Percentiles rank a stretch among this genome's conserved stretches.
Conservation (phyloP, 1,140 invertebrate species). For the Drosophila miranda region DNA sequence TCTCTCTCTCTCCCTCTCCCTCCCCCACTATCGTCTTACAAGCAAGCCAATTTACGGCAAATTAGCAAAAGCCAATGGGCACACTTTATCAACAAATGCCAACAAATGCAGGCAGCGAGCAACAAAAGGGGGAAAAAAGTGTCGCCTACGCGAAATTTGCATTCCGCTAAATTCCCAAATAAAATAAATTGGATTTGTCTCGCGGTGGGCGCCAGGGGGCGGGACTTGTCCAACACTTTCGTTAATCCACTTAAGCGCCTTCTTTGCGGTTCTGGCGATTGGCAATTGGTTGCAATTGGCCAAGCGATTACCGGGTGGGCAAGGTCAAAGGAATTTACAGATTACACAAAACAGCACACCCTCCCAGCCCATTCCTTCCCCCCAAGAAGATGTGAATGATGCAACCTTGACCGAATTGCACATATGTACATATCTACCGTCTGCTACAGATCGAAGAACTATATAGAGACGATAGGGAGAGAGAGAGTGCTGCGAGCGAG, state of each 20-base stretch:
- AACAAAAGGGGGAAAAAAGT: constrained; percentile 15
- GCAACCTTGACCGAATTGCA: constrained; percentile 13
- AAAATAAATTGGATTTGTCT: constrained; percentile 73
- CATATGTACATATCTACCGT: too few relatives aligned
- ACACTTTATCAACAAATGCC: constrained; percentile 61
- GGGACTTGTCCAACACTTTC: constrained; percentile 57
- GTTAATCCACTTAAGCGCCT: constrained; percentile 67
- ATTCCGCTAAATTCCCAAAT: constrained; percentile 52
- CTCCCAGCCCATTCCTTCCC: neutral
- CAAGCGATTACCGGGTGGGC: constrained; percentile 26
- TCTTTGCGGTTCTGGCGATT: constrained; percentile 30
- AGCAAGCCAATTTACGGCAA: constrained; percentile 69
- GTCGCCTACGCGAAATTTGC: constrained; percentile 45
- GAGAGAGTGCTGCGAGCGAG: too few relatives aligned
- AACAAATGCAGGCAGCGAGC: neutral
- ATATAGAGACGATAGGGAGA: too few relatives aligned
- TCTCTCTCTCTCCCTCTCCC: constrained; percentile 7
- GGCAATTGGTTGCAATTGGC: constrained; percentile 35
- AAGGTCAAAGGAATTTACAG: constrained; percentile 29
- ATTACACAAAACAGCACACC: neutral
- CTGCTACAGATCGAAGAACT: too few relatives aligned
- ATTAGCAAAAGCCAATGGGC: constrained; percentile 71
- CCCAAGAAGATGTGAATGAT: neutral
- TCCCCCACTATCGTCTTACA: constrained; percentile 43
- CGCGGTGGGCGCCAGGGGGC: neutral